Conservation (phyloP, 2,113 vertebrate species). For the Puntigrus tetrazona region DNA sequence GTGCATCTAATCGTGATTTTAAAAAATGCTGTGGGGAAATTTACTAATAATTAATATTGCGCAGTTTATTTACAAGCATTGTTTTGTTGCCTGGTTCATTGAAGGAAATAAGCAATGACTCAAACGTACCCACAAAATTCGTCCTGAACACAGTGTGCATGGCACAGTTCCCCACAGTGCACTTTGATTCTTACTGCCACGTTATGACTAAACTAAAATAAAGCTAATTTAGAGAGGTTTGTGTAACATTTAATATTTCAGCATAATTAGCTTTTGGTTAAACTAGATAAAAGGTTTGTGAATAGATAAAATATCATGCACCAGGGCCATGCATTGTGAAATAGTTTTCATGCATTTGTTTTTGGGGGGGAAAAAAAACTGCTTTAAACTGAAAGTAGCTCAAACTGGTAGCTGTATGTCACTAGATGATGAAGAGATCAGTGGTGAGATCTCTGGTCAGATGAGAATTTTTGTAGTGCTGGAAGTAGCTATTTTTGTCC, state of each 20-base stretch:
- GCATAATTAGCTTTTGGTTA: background rate
- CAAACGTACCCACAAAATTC: background rate
- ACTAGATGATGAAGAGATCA: no score
- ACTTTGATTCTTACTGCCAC: background rate
- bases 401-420: no score
- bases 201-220: background rate
- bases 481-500: no score
- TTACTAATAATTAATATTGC: background rate
- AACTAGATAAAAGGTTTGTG: background rate
- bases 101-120: background rate
- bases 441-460: no score
- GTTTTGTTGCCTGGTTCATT: constrained; percentile 1
- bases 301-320: no score
- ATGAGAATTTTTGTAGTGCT: no score
- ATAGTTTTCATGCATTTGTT: no score
- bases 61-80: background rate
- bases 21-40: background rate
- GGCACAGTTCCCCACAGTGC: background rate
- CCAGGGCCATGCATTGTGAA: background rate
- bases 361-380: no score
- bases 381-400: no score
- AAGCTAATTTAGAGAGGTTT: background rate
- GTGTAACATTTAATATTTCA: background rate
- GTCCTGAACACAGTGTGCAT: background rate
- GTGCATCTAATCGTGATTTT: background rate